Conservation (phyloP, 2,888 invertebrate genomes). For the Pseudanteris insignis region DNA sequence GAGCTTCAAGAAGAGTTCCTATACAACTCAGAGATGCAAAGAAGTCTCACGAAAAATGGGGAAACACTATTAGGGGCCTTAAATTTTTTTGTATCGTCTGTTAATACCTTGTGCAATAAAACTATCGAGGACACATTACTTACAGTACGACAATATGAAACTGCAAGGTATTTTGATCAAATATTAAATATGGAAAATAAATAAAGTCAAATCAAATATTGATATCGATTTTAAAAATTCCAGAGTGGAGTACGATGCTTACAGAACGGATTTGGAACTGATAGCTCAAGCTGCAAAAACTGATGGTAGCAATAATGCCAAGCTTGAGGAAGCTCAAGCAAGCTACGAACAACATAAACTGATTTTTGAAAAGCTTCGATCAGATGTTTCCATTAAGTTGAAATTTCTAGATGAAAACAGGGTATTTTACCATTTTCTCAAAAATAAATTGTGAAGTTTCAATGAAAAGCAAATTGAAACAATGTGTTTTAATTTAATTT, state of each 20-base stretch:
- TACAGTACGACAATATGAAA: constrained; percentile 81
- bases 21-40: constrained; percentile 95
- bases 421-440: too few relatives aligned
- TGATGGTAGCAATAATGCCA: constrained; percentile 70
- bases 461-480: too few relatives aligned
- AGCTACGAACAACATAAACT: constrained; percentile 87
- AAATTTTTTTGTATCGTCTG: constrained; percentile 95
- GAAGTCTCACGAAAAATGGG: constrained; percentile 91
- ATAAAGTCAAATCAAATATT: too few relatives aligned
- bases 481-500: not conserved
- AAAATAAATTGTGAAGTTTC: too few relatives aligned
- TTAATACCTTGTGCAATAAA: constrained; percentile 95
- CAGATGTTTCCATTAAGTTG: constrained; percentile 94
- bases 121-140: constrained; percentile 95
- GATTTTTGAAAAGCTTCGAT: constrained; percentile 90
- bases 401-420: constrained; percentile 97
- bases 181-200: too few relatives aligned
- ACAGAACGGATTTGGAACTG: constrained; percentile 91
- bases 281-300: constrained; percentile 74
- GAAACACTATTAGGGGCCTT: constrained; percentile 91
- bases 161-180: too few relatives aligned
- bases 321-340: constrained; percentile 81
- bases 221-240: constrained; percentile 23
- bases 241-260: constrained; percentile 97
- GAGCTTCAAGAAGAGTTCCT: constrained; percentile 94